phyloP scores from a whole-genome alignment of 2,797 vertebrate genomes.

The Anabacerthia variegaticeps region DNA sequence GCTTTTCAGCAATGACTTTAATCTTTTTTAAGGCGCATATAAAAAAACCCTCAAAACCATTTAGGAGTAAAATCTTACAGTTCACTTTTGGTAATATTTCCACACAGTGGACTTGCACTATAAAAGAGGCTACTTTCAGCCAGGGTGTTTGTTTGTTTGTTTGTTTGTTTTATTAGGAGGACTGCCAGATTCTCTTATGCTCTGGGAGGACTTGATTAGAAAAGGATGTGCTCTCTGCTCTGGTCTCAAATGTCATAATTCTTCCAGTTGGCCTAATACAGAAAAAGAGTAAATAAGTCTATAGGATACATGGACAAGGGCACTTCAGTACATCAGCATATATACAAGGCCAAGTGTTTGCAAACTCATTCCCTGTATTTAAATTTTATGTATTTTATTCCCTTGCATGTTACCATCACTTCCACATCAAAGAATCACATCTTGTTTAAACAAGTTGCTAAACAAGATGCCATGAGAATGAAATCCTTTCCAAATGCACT shows the following conservation, averaged over 20 bases:
- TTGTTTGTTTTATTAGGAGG: not conserved
- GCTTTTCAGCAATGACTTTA: not conserved
- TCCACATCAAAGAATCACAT: constrained; percentile 38
- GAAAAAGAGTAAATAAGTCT: not conserved
- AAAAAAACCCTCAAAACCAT: not conserved
- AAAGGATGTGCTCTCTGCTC: not conserved
- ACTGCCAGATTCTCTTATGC: not conserved
- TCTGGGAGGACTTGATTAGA: not conserved
- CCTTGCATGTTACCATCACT: not conserved
- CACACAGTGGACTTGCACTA: not conserved
- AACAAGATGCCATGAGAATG: constrained; percentile 11
- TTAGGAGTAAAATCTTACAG: not conserved
- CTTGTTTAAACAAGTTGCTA: constrained; percentile 29
- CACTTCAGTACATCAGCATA: not conserved
- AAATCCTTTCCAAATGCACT: not conserved
- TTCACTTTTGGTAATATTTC: not conserved
- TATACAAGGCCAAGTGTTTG: not conserved
- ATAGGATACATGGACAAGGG: not conserved
- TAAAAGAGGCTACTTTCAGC: not conserved
- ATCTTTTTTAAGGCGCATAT: not conserved
- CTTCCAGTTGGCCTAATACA: not conserved
- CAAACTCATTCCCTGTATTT: not conserved
- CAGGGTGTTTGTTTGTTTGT: not conserved
- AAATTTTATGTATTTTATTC: constrained; percentile 5
- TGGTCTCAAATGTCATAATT: not conserved